Evolutionary conservation across 2,113 vertebrate genomes (phyloP).

Genomic region (Meles meles): DNA sequence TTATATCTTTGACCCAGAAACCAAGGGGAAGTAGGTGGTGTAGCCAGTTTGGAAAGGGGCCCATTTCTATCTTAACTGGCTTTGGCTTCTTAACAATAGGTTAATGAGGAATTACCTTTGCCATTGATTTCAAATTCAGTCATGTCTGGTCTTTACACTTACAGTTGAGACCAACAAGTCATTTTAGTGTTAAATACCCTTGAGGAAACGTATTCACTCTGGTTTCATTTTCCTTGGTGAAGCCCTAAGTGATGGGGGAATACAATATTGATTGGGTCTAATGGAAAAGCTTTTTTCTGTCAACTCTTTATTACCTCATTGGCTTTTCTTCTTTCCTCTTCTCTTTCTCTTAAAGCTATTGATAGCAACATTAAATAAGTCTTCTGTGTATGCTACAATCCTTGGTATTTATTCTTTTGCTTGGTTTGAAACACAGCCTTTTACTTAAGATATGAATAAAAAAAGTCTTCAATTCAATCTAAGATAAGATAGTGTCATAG

Average conservation of each 20-base stretch:
- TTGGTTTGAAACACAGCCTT: background rate
- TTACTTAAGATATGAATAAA: background rate
- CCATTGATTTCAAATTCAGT: slow-evolving; percentile 59
- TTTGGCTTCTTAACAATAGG: slow-evolving; percentile 40
- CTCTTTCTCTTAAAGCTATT: slow-evolving; percentile 19
- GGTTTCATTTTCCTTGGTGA: slow-evolving; percentile 12
- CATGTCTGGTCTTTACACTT: slow-evolving; percentile 40
- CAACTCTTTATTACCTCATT: slow-evolving; percentile 47
- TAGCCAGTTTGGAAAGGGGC: background rate
- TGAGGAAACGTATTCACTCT: slow-evolving; percentile 18
- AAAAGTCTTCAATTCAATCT: background rate
- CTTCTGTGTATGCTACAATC: background rate
- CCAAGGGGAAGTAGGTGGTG: background rate
- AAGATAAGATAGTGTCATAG: background rate
- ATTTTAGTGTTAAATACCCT: slow-evolving; percentile 52
- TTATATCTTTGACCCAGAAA: slow-evolving; percentile 9
- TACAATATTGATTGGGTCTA: slow-evolving; percentile 55
- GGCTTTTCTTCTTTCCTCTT: slow-evolving; percentile 21
- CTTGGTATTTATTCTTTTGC: slow-evolving; percentile 17
- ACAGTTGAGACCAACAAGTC: slow-evolving; percentile 37
- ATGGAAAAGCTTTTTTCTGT: slow-evolving; percentile 58
- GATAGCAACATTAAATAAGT: slow-evolving; percentile 31
- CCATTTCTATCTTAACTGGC: background rate
- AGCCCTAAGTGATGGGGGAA: slow-evolving; percentile 34
- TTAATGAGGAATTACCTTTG: slow-evolving; percentile 57